Base-by-base conservation (phyloP, 2,888 invertebrate species). In the Gastracanthus pulcherrimus region DNA sequence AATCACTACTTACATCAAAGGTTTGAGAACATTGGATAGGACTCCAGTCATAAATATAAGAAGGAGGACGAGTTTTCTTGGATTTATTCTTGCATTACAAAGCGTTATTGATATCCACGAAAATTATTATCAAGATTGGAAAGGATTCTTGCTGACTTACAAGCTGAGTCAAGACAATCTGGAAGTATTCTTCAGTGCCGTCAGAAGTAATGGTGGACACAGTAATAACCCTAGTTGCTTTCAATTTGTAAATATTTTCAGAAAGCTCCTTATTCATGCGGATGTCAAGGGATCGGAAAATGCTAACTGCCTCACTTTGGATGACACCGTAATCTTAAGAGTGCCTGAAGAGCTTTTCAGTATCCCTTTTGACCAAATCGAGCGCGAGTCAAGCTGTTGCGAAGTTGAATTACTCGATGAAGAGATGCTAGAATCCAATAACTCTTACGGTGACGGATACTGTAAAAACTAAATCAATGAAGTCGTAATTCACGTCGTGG, bases 181-280 rank as follows among this genome's bases (percentile, higher is more conserved):
- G 9, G 84, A 85, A 78, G 45, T 83, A 9, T 82, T 83, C 60
- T 85, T 85, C 79, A 82, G 81, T 31, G 70, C 71, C 13, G 72
- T 85, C 0, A 34, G 85, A 62, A 74, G 75, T 29, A 83, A 79
- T 64, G 75, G 60, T 48, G 85, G 85, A 6, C 70, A 81, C 23
- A 86, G 84, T 66, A 85, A 85, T 41, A 86, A 86, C 67, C 84
- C 85, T 2, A 84, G 82, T 70, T 62, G 66, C 3, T 45, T 31
- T 3, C 82, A 84, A 51, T 85, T 85, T 58, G 81, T 58, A 38
- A 45, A 58, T 31, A 75, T 83, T 19, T 84, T 83, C 2, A 85
- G 84, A 69, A 84, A 82, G 60, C 64, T 84, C 5, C 41, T 86
- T 13, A 45, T 85, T 6, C 81, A 83, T 67, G 80, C 81, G 34